Evolutionary conservation across 2,797 vertebrate genomes (phyloP).

Genomic region (Arctocebus calabarensis): DNA sequence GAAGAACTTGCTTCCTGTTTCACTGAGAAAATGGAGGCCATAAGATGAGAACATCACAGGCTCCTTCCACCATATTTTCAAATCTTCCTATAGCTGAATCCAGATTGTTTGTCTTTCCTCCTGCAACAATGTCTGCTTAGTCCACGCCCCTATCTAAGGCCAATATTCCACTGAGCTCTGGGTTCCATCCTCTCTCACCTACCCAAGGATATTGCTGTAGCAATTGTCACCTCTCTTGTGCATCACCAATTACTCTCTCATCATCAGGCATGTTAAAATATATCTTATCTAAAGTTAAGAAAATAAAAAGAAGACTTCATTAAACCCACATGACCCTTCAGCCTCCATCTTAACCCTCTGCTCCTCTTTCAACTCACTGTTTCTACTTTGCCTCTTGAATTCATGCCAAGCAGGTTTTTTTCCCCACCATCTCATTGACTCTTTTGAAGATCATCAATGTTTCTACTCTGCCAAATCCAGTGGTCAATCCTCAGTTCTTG

Average conservation of each 20-base stretch:
- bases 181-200: neutral
- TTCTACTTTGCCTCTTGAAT: neutral
- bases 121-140: neutral
- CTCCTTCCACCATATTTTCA: neutral
- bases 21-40: slow-evolving; percentile 8
- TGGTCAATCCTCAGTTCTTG: neutral
- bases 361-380: neutral
- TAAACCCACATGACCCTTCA: neutral
- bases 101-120: neutral
- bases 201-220: neutral
- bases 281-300: neutral
- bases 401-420: neutral
- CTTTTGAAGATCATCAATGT: neutral
- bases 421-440: neutral
- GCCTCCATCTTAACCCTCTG: neutral
- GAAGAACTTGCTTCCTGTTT: neutral
- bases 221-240: neutral
- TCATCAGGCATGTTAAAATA: neutral
- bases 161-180: neutral
- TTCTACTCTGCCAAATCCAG: neutral
- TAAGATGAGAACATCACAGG: neutral
- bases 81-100: neutral
- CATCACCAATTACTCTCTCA: neutral
- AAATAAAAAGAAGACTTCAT: slow-evolving; percentile 11
- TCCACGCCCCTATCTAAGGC: neutral